Conservation (phyloP, 2,113 vertebrate species). For the Tenrec ecaudatus region DNA sequence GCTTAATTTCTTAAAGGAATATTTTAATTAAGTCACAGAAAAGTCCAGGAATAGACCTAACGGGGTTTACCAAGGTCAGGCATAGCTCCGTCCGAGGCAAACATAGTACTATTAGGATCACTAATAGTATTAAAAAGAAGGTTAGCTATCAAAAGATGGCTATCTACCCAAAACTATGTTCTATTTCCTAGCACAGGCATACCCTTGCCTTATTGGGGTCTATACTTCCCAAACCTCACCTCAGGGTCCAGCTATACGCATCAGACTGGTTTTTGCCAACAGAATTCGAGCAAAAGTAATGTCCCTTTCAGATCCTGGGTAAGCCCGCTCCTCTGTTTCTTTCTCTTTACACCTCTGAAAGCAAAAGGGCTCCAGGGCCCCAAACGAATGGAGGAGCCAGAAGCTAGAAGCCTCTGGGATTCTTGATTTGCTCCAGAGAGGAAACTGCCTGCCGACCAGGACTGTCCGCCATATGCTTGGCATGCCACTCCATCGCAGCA, state of each 20-base stretch:
- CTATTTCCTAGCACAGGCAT: background rate
- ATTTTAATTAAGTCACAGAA: constrained; percentile 13
- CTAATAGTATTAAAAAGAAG: background rate
- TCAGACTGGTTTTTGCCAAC: background rate
- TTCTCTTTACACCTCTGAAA: background rate
- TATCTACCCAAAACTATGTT: background rate
- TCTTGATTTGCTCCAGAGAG: background rate
- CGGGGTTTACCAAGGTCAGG: background rate
- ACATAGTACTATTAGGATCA: background rate
- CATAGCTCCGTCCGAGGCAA: background rate
- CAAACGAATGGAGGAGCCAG: background rate
- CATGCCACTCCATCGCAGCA: background rate
- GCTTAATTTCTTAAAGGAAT: background rate
- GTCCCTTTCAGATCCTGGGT: background rate
- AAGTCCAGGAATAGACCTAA: background rate
- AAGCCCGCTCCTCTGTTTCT: background rate
- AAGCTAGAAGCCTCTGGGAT: background rate
- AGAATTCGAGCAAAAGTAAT: background rate
- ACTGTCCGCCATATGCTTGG: background rate
- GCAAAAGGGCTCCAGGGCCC: background rate
- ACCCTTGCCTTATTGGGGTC: background rate
- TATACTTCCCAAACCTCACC: background rate
- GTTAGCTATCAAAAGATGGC: background rate
- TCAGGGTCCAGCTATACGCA: background rate
- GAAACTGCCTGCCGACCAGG: background rate